Conservation (phyloP, 2,888 invertebrate genomes). For the Entomobrya multifasciata region DNA sequence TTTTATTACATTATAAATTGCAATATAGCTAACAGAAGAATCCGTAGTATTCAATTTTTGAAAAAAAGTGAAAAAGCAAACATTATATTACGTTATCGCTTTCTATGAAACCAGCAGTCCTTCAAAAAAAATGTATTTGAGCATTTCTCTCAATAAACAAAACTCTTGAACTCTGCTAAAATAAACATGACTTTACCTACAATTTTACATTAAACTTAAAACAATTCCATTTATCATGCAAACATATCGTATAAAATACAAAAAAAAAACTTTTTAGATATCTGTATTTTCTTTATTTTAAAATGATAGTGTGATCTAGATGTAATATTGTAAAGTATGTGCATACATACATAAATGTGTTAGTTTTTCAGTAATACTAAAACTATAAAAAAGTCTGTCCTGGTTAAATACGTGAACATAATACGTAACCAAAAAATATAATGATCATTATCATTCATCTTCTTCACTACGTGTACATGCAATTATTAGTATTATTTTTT, state of each 20-base stretch:
- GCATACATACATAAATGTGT: too few relatives aligned
- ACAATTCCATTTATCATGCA: neutral
- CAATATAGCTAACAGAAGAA: neutral
- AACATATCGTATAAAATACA: neutral
- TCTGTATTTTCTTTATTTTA: too few relatives aligned
- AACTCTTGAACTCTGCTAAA: neutral
- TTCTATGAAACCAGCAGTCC: too few relatives aligned
- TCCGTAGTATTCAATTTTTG: neutral
- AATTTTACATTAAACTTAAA: neutral
- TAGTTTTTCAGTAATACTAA: neutral
- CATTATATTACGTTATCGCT: too few relatives aligned
- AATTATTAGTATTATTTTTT: neutral
- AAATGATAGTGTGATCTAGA: too few relatives aligned
- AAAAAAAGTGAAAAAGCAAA: too few relatives aligned
- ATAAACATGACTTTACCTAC: neutral
- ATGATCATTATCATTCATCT: conserved; percentile 11
- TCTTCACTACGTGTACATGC: neutral
- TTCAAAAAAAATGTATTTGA: too few relatives aligned
- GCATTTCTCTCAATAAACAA: neutral
- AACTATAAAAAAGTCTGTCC: conserved; percentile 11
- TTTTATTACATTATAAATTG: neutral
- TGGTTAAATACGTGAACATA: neutral
- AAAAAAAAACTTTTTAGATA: too few relatives aligned
- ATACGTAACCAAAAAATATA: conserved; percentile 5
- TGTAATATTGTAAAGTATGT: too few relatives aligned